These are phyloP conservation scores for Zaprionus camerounensis DNA, from an alignment of 1,140 invertebrate genomes.

Conservation along the genomic window DNA sequence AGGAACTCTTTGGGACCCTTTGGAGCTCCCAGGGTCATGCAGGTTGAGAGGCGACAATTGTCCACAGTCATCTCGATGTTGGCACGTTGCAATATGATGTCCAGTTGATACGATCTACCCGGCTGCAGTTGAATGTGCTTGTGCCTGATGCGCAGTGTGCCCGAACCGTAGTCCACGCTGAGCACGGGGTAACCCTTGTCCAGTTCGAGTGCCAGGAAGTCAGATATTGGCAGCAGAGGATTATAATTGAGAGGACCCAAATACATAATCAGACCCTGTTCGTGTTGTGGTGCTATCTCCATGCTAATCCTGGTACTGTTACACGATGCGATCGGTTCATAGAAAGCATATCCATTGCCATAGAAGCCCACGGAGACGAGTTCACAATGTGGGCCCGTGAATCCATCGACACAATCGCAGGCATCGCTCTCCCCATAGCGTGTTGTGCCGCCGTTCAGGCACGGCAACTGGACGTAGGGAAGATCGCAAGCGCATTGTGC, in stretches of 20 bases:
- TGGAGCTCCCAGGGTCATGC: slow-evolving; percentile 89
- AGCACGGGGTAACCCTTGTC: slow-evolving; percentile 93
- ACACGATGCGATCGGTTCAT: slow-evolving; percentile 91
- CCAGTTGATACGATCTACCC: slow-evolving; percentile 92
- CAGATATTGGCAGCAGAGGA: slow-evolving; percentile 87
- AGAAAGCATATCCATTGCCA: slow-evolving; percentile 95
- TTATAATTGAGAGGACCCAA: slow-evolving; percentile 92
- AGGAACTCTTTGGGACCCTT: slow-evolving; percentile 90
- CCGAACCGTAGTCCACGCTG: slow-evolving; percentile 95
- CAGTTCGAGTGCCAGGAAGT: slow-evolving; percentile 96
- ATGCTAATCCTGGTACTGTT: slow-evolving; percentile 91
- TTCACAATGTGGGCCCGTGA: slow-evolving; percentile 95
- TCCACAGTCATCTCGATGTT: slow-evolving; percentile 92
- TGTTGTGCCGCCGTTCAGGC: slow-evolving; percentile 90
- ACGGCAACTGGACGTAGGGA: slow-evolving; percentile 85
- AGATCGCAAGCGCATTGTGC: slow-evolving; percentile 90
- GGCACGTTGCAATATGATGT: slow-evolving; percentile 90
- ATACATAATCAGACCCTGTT: slow-evolving; percentile 95
- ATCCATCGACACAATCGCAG: slow-evolving; percentile 89
- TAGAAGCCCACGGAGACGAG: slow-evolving; percentile 93
- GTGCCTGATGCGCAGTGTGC: slow-evolving; percentile 89
- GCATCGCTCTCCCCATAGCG: slow-evolving; percentile 85
- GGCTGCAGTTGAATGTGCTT: slow-evolving; percentile 91
- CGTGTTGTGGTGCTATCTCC: slow-evolving; percentile 90
- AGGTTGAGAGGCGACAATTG: slow-evolving; percentile 89